Conservation (phyloP, 2,888 invertebrate genomes). For the Coelinius sp. region DNA sequence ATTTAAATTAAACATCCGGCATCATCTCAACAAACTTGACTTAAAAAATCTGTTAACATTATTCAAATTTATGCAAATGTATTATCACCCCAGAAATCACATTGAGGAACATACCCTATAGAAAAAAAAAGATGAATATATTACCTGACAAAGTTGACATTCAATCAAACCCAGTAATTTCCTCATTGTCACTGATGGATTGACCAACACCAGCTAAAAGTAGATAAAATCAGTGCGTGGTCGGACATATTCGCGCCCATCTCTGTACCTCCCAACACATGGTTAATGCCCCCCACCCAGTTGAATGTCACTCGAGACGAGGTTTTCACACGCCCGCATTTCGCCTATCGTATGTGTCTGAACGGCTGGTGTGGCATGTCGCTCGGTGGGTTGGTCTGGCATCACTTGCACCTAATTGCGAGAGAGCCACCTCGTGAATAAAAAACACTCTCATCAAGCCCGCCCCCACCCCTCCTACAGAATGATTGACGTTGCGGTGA, state of each 20-base stretch:
- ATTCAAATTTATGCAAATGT: neutral
- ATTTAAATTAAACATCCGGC: too few species aligned
- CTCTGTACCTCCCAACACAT: neutral
- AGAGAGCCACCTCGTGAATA: slow-evolving; percentile 30
- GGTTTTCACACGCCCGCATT: slow-evolving; percentile 8
- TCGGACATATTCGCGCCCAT: slow-evolving; percentile 31
- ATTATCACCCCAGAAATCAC: neutral
- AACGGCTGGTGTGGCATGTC: slow-evolving; percentile 27
- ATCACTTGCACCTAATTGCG: slow-evolving; percentile 32
- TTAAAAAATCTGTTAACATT: neutral
- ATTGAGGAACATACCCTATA: neutral
- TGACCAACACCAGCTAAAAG: slow-evolving; percentile 15
- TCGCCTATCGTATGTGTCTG: slow-evolving; percentile 2
- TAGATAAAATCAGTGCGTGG: slow-evolving; percentile 37
- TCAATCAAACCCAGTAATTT: neutral
- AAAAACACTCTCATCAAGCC: slow-evolving; percentile 33
- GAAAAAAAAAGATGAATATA: neutral
- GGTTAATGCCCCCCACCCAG: neutral
- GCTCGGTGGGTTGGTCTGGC: neutral
- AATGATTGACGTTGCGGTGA: slow-evolving; percentile 30
- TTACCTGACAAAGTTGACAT: neutral
- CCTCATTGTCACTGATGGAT: neutral
- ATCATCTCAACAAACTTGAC: neutral
- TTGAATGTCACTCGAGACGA: slow-evolving; percentile 18
- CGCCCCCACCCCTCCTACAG: neutral